Evolutionary conservation across 2,888 invertebrate genomes (phyloP).

Genomic region (Agrilus biguttatus): DNA sequence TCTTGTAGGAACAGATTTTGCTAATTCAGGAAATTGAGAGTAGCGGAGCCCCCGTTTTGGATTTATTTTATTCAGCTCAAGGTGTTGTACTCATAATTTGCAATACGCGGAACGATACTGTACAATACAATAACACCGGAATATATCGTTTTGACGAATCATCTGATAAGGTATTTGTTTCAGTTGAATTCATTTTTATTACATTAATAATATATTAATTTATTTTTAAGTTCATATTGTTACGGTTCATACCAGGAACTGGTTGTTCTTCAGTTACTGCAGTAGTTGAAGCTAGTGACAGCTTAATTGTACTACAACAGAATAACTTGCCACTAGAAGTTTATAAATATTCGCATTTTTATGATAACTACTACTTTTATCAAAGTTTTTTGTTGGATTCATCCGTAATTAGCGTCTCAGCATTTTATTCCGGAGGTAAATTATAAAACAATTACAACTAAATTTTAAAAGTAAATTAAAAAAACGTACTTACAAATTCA

Average conservation of each 20-base stretch:
- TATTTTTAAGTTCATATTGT: conserved; percentile 20
- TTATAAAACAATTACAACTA: neutral
- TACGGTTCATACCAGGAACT: conserved; percentile 18
- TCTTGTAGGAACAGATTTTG: conserved; percentile 12
- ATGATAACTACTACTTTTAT: conserved; percentile 24
- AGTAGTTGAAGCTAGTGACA: conserved; percentile 20
- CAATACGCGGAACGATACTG: conserved; percentile 10
- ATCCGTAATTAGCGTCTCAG: conserved; percentile 19
- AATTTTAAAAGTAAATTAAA: no score
- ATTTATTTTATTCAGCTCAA: conserved; percentile 22
- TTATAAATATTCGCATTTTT: conserved; percentile 20
- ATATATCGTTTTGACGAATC: conserved; percentile 19
- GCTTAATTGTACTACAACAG: conserved; percentile 22
- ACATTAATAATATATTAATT: neutral
- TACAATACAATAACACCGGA: conserved; percentile 12
- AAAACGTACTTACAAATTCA: no score
- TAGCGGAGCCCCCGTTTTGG: conserved; percentile 17
- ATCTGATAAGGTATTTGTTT: conserved; percentile 14
- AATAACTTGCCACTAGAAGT: conserved; percentile 17
- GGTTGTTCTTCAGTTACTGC: conserved; percentile 21
- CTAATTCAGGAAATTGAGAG: conserved; percentile 22
- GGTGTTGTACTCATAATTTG: conserved; percentile 24
- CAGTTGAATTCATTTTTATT: conserved; percentile 1
- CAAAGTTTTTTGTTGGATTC: conserved; percentile 21
- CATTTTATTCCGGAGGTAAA: conserved; percentile 24